Base-by-base conservation (phyloP, 2,888 invertebrate species). In the Cheilosia vulpina region DNA sequence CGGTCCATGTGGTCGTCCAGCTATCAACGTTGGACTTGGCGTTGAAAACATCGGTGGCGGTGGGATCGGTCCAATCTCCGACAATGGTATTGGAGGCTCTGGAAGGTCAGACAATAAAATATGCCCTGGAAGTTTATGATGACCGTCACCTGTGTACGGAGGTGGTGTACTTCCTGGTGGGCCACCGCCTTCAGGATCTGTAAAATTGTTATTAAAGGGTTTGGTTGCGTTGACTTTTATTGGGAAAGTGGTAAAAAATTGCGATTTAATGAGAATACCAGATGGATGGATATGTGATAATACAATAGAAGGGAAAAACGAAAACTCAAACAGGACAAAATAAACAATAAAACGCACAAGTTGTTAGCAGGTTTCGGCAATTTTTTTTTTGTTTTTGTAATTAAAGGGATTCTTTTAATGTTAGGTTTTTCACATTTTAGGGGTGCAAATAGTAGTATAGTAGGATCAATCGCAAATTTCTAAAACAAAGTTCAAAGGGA, bases 11-110 rank as follows among this genome's bases (percentile, higher is more conserved):
- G 92, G 92, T 88, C 93, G 94, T 89, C 94, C 93, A 88, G 93
- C 92, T 87, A 94, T 93, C 89, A 96, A 93, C 87, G 94, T 94
- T 87, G 96, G 96, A 92, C 96, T 96, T 88, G 96, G 96, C 89
- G 97, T 97, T 93, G 97, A 97, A 94, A 98, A 98, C 98, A 98
- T 98, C 88, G 98, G 98, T 90, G 98, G 98, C 90, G 98, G 98
- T 90, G 97, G 97, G 92, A 97, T 97, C 88, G 97, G 98, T 87
- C 98, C 98, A 92, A 98, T 98, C 91, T 98, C 98, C 88, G 97
- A 97, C 87, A 98, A 93, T 73, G 97, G 97, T 90, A 98, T 97
- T 88, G 97, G 97, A 88, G 97, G 97, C 93, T 97, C 97, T 88
- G 97, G 97, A 91, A 97, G 94, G 92, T 97, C 97, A 89, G 96